These are phyloP conservation scores for Falco berigora DNA, from an alignment of 2,797 vertebrate species.

Conservation along the genomic window DNA sequence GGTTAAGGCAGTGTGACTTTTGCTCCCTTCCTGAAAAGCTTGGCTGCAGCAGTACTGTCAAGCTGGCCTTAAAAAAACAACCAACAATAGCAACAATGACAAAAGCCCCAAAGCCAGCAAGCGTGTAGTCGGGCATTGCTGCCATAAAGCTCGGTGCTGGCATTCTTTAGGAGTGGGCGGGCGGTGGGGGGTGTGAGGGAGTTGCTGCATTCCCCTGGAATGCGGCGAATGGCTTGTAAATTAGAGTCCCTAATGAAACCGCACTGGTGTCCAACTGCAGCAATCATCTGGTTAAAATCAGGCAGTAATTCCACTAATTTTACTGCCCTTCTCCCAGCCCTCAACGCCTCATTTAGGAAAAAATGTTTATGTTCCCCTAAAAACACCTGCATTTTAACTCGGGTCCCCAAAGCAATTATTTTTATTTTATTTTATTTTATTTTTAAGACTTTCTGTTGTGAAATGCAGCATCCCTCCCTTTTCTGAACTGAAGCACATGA, in stretches of 20 bases:
- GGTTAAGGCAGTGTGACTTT: neutral
- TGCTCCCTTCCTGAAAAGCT: neutral
- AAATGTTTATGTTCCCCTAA: conserved; percentile 88
- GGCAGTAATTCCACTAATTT: conserved; percentile 98
- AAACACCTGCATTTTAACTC: conserved; percentile 94
- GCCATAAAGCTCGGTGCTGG: conserved; percentile 64
- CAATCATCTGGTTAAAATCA: conserved; percentile 99
- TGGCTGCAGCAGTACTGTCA: neutral
- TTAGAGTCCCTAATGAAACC: conserved; percentile 97
- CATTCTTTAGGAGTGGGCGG: conserved; percentile 71
- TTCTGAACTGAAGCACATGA: conserved; percentile 39
- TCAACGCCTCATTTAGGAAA: conserved; percentile 95
- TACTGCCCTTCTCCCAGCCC: conserved; percentile 86
- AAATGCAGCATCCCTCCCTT: conserved; percentile 55
- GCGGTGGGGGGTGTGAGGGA: conserved; percentile 52
- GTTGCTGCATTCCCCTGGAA: conserved; percentile 81
- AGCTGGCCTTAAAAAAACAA: conserved; percentile 38
- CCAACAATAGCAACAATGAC: neutral
- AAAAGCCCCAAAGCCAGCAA: neutral
- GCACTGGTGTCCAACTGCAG: conserved; percentile 91
- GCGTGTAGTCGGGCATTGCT: conserved; percentile 20
- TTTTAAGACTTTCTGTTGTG: conserved; percentile 62
- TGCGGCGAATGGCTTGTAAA: conserved; percentile 93
- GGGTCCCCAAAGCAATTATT: conserved; percentile 76
- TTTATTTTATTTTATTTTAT: conserved; percentile 64